Evolutionary conservation across 2,888 invertebrate species (phyloP), one percentile per base, ranked within the genome.

Genomic region (Zele albiditarsus): DNA sequence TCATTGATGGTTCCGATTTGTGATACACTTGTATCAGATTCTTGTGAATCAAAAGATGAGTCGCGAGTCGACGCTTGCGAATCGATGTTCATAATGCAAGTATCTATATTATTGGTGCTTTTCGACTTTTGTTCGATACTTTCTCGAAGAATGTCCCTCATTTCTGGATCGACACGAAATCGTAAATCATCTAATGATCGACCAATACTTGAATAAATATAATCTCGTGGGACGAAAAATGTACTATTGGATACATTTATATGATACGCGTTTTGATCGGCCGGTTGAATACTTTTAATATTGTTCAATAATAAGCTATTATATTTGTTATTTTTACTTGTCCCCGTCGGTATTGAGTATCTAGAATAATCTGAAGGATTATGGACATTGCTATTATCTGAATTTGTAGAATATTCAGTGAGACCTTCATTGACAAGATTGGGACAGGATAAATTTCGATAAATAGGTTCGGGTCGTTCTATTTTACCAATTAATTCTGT

Each of bases 151-250:
- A 81, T 78, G 76, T 81, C 80, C 16, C 80, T 80, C 84, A 88
- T 85, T 60, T 82, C 85, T 3, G 87, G 88, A 77, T 87, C 87
- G 2, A 86, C 85, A 69, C 85, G 82, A 28, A 87, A 87, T 68
- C 80, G 83, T 31, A 87, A 74, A 69, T 87, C 88, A 42, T 86
- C 80, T 86, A 87, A 85, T 1, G 82, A 82, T n/a, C 80, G 82
- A 3, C 82, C 82, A 8, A 82, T 70, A 3, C 84, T 84, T 6
- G 84, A 82, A 65, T 81, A 84, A 57, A 85, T 72, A n/a, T 87
- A 86, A 80, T 84, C 82, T 33, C 82, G 86, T 2, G 87, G 86
- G 3, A 87, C 87, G 38, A 86, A 88, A 79, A 87, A 87, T 69
- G 82, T 80, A 66, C 87, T 87, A 28, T 87, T 87, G 0, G 88